These are phyloP conservation scores for Pseudoips prasinana DNA, from an alignment of 2,888 invertebrate genomes.

Conservation along the genomic window DNA sequence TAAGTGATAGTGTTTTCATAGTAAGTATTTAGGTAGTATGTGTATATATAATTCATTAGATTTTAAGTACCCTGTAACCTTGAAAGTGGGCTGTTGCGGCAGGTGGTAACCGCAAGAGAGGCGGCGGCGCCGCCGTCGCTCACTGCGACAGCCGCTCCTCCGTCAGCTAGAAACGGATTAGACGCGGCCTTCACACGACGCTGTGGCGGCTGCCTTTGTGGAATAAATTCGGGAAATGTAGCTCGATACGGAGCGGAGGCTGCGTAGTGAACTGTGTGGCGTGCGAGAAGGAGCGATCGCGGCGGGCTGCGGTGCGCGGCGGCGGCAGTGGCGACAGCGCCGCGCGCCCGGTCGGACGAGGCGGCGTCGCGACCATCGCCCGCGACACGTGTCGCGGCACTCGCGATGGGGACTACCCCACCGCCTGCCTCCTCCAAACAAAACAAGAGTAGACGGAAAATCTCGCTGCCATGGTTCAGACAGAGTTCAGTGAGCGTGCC, in stretches of 20 bases:
- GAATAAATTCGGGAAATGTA: slow-evolving; percentile 64
- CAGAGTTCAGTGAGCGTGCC: slow-evolving; percentile 89
- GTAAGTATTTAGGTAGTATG: no score
- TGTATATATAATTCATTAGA: no score
- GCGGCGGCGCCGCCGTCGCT: slow-evolving; percentile 9
- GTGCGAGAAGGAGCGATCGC: slow-evolving; percentile 31
- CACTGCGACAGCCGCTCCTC: slow-evolving; percentile 19
- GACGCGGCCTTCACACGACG: slow-evolving; percentile 65
- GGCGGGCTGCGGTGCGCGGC: slow-evolving; percentile 42
- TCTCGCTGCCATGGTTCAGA: slow-evolving; percentile 94
- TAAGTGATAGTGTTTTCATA: no score
- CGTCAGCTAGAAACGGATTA: slow-evolving; percentile 64
- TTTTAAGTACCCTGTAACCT: no score
- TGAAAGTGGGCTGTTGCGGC: slow-evolving; percentile 12
- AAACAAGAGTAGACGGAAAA: slow-evolving; percentile 90
- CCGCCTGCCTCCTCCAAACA: slow-evolving; percentile 65
- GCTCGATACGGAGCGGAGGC: slow-evolving; percentile 80
- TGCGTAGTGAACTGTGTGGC: slow-evolving; percentile 68
- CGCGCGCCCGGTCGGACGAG: slow-evolving; percentile 60
- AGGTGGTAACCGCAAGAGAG: slow-evolving; percentile 15
- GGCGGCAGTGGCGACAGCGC: slow-evolving; percentile 58
- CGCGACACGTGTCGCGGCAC: slow-evolving; percentile 50
- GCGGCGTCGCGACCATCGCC: slow-evolving; percentile 56
- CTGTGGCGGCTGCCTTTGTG: slow-evolving; percentile 50
- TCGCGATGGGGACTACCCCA: slow-evolving; percentile 58